Evolutionary conservation across 2,113 vertebrate species (phyloP).

Genomic region (Lagenorhynchus albirostris): DNA sequence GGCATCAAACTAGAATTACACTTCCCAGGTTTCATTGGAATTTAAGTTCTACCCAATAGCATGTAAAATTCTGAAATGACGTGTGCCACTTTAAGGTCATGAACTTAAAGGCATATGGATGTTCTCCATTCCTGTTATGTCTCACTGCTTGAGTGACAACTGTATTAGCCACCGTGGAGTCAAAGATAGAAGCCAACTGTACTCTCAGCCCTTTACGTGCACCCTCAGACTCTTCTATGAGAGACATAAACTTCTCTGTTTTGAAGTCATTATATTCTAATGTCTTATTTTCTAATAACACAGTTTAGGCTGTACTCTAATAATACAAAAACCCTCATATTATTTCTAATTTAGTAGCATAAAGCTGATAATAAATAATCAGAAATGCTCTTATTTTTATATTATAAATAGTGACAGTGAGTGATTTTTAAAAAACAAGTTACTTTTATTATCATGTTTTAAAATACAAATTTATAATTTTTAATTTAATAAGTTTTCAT

Average conservation of each 20-base stretch:
- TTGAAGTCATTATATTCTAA: not conserved
- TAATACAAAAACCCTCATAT: not conserved
- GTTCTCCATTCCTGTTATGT: not conserved
- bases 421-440: not conserved
- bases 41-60: not conserved
- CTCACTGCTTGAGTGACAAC: not conserved
- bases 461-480: not conserved
- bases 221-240: not conserved
- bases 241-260: not conserved
- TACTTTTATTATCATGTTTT: not conserved
- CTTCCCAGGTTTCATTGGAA: not conserved
- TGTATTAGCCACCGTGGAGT: not conserved
- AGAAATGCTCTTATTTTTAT: not conserved
- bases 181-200: not conserved
- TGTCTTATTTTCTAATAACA: not conserved
- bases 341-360: not conserved
- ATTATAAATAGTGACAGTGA: not conserved
- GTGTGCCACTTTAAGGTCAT: not conserved
- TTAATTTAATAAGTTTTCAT: not conserved
- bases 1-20: not conserved
- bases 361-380: not conserved
- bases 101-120: not conserved
- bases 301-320: not conserved
- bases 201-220: rapidly evolving
- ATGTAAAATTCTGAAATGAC: not conserved